Evolutionary conservation across 2,797 vertebrate genomes (phyloP), one percentile per base, ranked within the genome.

Genomic region (Halcyon smyrnensis): DNA sequence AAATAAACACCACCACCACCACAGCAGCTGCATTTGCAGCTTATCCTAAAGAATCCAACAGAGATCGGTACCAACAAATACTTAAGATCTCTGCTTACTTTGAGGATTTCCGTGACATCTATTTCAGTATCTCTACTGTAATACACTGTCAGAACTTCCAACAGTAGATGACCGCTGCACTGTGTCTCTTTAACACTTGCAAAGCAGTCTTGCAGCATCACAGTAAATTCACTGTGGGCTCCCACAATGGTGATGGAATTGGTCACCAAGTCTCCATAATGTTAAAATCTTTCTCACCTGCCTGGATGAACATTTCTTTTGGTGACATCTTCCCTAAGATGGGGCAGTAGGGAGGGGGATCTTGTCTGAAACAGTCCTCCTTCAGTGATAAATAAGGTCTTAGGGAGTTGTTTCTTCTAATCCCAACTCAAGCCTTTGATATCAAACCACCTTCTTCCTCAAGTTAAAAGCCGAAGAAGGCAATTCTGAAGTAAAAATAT

Each of bases 21-120:
- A 13, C 39, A 59, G n/a, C 43, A 73, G 34, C 60, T 94, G 69
- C 74, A 60, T 77, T 87, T 94, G 56, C 57, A 62, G 20, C 51
- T 93, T n/a, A 82, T 92, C 68, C 51, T 51, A 60, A 87, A 92
- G 65, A 91, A 60, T 68, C 56, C 80, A 80, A 9, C 48, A 77
- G 48, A 77, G 70, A 90, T 79, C 37, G 71, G 30, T 71, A 71
- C 30, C 24, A 74, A 48, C 28, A 88, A 79, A 56, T 74, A 80
- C 32, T 81, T 69, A 76, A 81, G 48, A 36, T 75, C 46, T 48
- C 46, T 60, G 8, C 24, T 83, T 86, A 69, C 15, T 21, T 15
- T 28, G 45, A 70, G 45, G 12, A 57, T 88, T 92, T 81, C 62
- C 86, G 11, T 25, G 56, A 34, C 25, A 39, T n/a, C 32, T 84